Evolutionary conservation across 2,888 invertebrate genomes (phyloP).

Genomic region (Agrilus mali): DNA sequence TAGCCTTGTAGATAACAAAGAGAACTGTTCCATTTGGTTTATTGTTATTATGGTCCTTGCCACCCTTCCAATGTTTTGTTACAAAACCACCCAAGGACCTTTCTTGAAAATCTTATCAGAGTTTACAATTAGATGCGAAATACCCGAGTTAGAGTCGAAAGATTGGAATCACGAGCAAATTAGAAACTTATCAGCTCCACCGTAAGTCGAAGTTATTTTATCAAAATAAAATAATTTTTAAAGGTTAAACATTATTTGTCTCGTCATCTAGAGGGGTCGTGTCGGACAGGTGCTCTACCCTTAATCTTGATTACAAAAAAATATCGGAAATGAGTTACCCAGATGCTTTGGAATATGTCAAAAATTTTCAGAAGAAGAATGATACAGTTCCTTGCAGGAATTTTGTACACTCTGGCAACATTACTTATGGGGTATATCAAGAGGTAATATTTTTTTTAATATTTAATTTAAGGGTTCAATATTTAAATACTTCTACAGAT

Average conservation of each 20-base stretch:
- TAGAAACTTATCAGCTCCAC: constrained; percentile 4
- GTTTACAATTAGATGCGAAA: constrained; percentile 5
- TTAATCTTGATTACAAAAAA: constrained; percentile 1
- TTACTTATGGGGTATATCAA: background rate
- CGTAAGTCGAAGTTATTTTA: background rate
- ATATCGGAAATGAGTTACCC: constrained; percentile 3
- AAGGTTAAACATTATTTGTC: too few relatives aligned
- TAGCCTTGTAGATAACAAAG: too few relatives aligned
- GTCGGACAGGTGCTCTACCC: background rate
- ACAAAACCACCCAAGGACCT: background rate
- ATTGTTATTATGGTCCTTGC: constrained; percentile 2
- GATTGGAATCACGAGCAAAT: constrained; percentile 7
- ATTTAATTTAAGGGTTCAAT: too few relatives aligned
- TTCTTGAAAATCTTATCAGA: background rate
- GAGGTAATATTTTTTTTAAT: too few relatives aligned
- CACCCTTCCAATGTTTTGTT: constrained; percentile 3
- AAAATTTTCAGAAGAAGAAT: background rate
- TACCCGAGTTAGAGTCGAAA: constrained; percentile 6
- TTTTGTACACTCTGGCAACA: background rate
- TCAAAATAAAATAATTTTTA: too few relatives aligned
- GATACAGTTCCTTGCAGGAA: background rate
- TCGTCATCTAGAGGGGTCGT: too few relatives aligned
- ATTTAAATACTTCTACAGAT: constrained; percentile 4
- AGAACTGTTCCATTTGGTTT: constrained; percentile 4
- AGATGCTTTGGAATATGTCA: background rate